Base-by-base conservation (phyloP, 2,113 vertebrate species). In the Python bivittatus region DNA sequence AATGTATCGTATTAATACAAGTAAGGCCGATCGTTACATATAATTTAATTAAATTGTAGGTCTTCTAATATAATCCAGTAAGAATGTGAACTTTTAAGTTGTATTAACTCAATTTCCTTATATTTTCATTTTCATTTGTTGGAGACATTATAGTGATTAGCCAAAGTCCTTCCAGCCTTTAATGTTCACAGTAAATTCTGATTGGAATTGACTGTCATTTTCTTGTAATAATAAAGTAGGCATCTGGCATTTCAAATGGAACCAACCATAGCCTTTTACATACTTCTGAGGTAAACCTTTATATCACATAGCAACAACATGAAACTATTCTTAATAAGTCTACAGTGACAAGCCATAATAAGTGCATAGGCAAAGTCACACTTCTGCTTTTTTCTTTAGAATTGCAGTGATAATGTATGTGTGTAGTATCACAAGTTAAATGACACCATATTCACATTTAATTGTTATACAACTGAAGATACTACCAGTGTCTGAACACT, bases 41-140 rank as follows among this genome's bases (percentile, higher is more conserved):
- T 98, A 98, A 98, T 98, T 98, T 97, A 98, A 98, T 98, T 98
- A 98, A 97, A 95, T 97, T 97, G 94, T 95, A 97, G 96, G 94
- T 94, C 95, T 97, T 97, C 95, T 98, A 97, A 98, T 97, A 97
- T 97, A 97, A 98, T 98, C 98, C 94, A 84, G 72, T 97, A 97
- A 98, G 97, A 97, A 97, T 96, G 96, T 98, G 98, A 98, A 98
- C 98, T 98, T 98, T 98, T 98, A 98, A 97, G 97, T 98, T 96
- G 94, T 92, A 95, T 97, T 98, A 98, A 98, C 96, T 98, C 98
- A 98, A 98, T 98, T 98, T 98, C 98, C 98, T 98, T 97, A 96
- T 97, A 96, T 97, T 98, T 98, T 98, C 97, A 98, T 97, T 98
- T 98, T 96, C 98, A 98, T 98, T 98, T 98, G 97, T 98, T 98